These are phyloP conservation scores for Aricia agestis DNA, from an alignment of 1,140 invertebrate genomes.

Conservation along the genomic window DNA sequence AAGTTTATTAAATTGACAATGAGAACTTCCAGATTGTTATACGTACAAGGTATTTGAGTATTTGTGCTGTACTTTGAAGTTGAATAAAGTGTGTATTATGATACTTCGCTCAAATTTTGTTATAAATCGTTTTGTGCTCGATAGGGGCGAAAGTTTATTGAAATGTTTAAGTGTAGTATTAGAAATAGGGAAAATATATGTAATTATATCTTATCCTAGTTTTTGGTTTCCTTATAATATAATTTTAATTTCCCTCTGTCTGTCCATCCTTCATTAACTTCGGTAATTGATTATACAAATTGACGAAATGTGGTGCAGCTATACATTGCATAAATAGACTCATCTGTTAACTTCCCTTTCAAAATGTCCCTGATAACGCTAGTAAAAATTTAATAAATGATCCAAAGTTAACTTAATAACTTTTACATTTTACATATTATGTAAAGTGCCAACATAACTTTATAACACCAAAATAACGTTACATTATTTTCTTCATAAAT, in stretches of 20 bases:
- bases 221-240: too few species aligned
- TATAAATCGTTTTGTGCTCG: background rate
- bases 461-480: background rate
- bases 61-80: slow-evolving; percentile 6
- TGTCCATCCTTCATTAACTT: too few species aligned
- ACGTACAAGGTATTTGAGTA: slow-evolving; percentile 5
- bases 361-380: too few species aligned
- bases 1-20: slow-evolving; percentile 22
- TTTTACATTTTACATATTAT: background rate
- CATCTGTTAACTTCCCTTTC: too few species aligned
- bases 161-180: background rate
- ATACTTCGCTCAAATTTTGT: background rate
- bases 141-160: background rate
- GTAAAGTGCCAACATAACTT: background rate
- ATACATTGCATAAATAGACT: too few species aligned
- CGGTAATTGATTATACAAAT: too few species aligned
- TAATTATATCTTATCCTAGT: too few species aligned
- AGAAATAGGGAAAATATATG: too few species aligned
- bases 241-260: too few species aligned
- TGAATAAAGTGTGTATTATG: background rate
- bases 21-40: slow-evolving; percentile 14
- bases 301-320: too few species aligned
- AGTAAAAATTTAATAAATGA: too few species aligned
- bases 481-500: background rate
- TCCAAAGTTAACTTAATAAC: too few species aligned